Base-by-base conservation (phyloP, 2,797 vertebrate species). In the Heterohyrax brucei region DNA sequence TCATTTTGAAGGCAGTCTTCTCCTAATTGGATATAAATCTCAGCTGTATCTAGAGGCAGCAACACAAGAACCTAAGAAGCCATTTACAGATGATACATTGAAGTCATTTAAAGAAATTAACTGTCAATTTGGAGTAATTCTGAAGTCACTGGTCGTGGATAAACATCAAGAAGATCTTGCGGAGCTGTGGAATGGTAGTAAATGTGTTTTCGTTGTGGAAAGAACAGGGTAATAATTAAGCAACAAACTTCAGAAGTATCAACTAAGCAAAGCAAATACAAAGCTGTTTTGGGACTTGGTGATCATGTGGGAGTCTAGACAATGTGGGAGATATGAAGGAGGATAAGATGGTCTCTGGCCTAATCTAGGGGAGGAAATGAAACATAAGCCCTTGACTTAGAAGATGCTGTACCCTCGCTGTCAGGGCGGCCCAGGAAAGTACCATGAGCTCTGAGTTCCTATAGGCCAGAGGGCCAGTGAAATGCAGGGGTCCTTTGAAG, bases 91-190 rank as follows among this genome's bases (percentile, higher is more conserved):
- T 93, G 93, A 88, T 86, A 62, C 73, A 80, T 91, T 70, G 46
- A 96, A 93, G 33, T 77, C 89, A 82, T 48, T 92, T 82, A 81
- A 95, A 89, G 56, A 73, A 92, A 92, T 13, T 30, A 76, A 28
- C 84, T 95, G 16, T 92, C 87, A 53, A 89, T 85, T 33, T 85
- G 28, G 84, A 78, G 3, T 44, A n/a, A 78, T 87, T 91, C 30
- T 91, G 30, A 93, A 93, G 64, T 82, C 72, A 72, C 39, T 53
- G 80, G 12, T 93, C n/a, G 30, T 72, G 48, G 53, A 62, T 92
- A 91, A 84, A 85, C n/a, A 89, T 64, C 46, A 86, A 59, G 16
- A 79, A 94, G 68, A 59, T 56, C 82, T 76, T 77, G 39, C 68
- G 82, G 66, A 87, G 26, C 53, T 80, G 7, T 26, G 62, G 80